Evolutionary conservation across 2,888 invertebrate genomes (phyloP).

Genomic region (Ceratothoa steindachneri): DNA sequence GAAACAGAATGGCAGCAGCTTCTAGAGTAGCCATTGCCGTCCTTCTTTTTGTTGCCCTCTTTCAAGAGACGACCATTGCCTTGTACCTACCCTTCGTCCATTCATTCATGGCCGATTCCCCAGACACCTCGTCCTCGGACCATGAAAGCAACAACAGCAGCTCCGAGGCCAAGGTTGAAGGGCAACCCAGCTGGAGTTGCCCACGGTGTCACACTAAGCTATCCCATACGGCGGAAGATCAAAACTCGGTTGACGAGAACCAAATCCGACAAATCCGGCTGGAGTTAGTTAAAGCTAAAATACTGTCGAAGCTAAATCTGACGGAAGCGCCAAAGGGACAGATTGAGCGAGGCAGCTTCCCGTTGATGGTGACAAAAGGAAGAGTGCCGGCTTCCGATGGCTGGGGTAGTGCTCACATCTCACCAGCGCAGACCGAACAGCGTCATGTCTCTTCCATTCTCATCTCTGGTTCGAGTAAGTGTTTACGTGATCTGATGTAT

Average conservation of each 20-base stretch:
- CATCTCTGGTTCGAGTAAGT: slow-evolving; percentile 17
- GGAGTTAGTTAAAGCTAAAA: slow-evolving; percentile 21
- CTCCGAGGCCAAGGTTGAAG: background rate
- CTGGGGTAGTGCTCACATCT: background rate
- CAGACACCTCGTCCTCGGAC: background rate
- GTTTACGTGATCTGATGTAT: background rate
- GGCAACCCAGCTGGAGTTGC: too few species aligned
- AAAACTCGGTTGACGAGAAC: background rate
- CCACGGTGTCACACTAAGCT: background rate
- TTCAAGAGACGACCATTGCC: background rate
- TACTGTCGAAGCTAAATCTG: slow-evolving; percentile 5
- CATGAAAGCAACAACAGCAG: background rate
- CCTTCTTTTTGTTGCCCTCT: background rate
- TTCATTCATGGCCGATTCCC: background rate
- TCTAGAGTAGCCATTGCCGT: background rate
- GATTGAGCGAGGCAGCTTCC: background rate
- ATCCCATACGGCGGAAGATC: background rate
- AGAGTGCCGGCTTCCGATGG: background rate
- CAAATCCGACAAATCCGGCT: slow-evolving; percentile 7
- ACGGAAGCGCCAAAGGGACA: slow-evolving; percentile 5
- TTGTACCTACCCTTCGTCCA: background rate
- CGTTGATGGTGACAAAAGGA: background rate
- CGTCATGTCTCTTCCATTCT: background rate
- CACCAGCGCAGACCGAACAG: background rate
- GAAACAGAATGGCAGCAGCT: background rate